A percentile compares a stretch with the other conserved stretches of the same genome.
These are phyloP conservation scores for Vidua chalybeata DNA, from an alignment of 2,113 vertebrate genomes.

Conservation along the genomic window DNA sequence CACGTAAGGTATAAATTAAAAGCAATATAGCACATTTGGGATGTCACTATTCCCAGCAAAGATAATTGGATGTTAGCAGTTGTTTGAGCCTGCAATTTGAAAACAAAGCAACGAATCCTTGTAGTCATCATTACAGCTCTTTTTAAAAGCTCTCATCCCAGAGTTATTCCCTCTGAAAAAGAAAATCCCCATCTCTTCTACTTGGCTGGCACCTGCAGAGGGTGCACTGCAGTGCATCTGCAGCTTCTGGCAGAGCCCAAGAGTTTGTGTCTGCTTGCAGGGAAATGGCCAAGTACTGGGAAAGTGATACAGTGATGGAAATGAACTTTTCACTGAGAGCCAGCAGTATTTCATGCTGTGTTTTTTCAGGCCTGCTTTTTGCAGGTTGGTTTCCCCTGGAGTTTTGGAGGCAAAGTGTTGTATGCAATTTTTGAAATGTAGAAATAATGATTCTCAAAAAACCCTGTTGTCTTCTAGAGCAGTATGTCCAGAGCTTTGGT, in stretches of 20 bases:
- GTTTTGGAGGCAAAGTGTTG: neutral
- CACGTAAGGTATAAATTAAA: neutral
- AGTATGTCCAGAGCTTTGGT: neutral
- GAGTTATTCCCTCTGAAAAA: neutral
- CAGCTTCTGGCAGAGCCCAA: neutral
- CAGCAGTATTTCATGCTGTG: neutral
- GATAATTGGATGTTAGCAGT: neutral
- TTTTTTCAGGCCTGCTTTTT: neutral
- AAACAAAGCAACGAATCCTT: neutral
- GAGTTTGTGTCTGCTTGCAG: neutral
- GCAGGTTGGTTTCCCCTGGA: neutral
- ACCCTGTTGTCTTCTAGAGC: neutral
- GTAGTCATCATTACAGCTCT: neutral
- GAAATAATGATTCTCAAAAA: neutral
- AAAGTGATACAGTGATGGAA: neutral
- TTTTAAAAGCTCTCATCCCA: neutral
- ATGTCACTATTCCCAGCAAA: neutral
- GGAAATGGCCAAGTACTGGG: neutral
- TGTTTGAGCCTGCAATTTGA: neutral
- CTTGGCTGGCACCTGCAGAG: neutral
- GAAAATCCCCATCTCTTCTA: neutral
- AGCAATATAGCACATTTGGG: neutral
- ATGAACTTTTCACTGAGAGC: neutral
- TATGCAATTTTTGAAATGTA: neutral
- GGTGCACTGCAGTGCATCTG: neutral